Evolutionary conservation across 2,113 vertebrate genomes (phyloP).

Genomic region (Microcebus ravelobensis): DNA sequence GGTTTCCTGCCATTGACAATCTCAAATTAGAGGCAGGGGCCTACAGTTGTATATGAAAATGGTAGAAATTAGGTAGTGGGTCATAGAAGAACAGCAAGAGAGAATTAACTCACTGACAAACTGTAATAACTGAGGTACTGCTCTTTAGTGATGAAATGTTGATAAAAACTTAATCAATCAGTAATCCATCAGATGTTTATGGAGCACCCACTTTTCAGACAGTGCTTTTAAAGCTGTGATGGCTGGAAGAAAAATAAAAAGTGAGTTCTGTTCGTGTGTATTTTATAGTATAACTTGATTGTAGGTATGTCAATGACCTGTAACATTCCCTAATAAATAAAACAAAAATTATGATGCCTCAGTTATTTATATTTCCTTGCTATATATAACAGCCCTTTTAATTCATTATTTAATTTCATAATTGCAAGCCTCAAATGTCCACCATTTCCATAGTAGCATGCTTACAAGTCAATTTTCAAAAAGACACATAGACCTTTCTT

Average conservation of each 20-base stretch:
- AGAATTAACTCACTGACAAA: background rate
- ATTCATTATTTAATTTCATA: background rate
- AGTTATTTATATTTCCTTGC: background rate
- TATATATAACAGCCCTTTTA: background rate
- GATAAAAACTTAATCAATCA: background rate
- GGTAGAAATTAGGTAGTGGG: background rate
- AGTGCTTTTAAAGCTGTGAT: too few species aligned
- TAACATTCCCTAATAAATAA: background rate
- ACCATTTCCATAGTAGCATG: background rate
- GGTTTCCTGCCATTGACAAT: background rate
- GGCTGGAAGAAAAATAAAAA: background rate
- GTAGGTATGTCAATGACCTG: background rate
- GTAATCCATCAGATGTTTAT: background rate
- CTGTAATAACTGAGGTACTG: background rate
- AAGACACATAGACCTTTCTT: background rate
- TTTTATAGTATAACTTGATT: too few species aligned
- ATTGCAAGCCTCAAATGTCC: background rate
- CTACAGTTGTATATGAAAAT: background rate
- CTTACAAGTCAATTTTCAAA: background rate
- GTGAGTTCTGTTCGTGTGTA: too few species aligned
- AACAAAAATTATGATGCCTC: background rate
- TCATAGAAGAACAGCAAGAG: background rate
- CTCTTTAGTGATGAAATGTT: background rate
- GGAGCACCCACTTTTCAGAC: background rate
- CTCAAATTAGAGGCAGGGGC: background rate